Base-by-base conservation (phyloP, 2,797 vertebrate species). In the Acrossocheilus wenchowensis region DNA sequence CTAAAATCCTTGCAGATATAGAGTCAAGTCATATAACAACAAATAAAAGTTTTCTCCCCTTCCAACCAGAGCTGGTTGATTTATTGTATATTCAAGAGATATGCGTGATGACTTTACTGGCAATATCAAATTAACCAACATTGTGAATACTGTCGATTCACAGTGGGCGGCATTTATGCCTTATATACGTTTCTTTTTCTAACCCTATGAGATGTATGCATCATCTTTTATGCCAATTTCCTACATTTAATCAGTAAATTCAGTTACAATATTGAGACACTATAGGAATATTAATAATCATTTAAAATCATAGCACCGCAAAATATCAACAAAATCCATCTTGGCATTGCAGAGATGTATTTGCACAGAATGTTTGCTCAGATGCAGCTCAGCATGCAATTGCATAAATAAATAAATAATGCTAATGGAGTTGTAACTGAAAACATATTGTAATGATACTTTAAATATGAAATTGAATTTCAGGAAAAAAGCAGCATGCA, bases 121-220 rank as follows among this genome's bases (percentile, higher is more conserved):
- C 7, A 0, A 41, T 17, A 26, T 60, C 23, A 26, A 41, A 60
- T 41, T 1, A 41, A 26, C 12, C 6, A 21, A 21, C 26, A 34
- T 54, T 77, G 19, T 78, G 71, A 77, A 82, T 81, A 64, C 45
- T 62, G 39, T 34, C 11, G 15, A 68, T 68, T 68, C 15, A 8
- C 34, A 68, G 30, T 68, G 30, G 26, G 26, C 26, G 26, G 30
- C 64, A 17, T 68, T 68, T 68, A 36, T 68, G 36, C 6, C 15
- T 8, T 36, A 36, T 9, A 66, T 14, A 26, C 26, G 2, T 34
- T 1, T 19, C 0, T 36, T 66, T 68, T 19, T 30, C 26, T 34
- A 7, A 17, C 66, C 1, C 0, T 68, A 68, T 36, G 19, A 9
- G 34, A 9, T 19, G 3, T 10, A 9, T 36, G 66, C 66, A 34